Percentiles rank a stretch among this genome's conserved stretches.
Evolutionary conservation across 2,888 invertebrate genomes (phyloP).

Genomic region (Byasa hedistus): DNA sequence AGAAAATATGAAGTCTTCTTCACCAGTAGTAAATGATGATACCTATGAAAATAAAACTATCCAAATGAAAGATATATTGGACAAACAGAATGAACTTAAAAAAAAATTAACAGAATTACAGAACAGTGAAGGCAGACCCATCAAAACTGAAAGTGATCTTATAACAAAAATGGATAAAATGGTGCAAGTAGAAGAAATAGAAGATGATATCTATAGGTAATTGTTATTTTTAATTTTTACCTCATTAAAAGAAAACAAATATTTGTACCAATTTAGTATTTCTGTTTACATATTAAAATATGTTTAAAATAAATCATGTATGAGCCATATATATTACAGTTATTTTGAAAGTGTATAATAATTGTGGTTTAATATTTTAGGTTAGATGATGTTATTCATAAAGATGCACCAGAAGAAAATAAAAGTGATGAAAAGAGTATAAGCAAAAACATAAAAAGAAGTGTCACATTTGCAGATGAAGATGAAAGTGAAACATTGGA

Average conservation of each 20-base stretch:
- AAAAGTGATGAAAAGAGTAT: slow-evolving; percentile 30
- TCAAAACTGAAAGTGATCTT: slow-evolving; percentile 64
- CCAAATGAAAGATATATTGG: slow-evolving; percentile 47
- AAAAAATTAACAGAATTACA: slow-evolving; percentile 54
- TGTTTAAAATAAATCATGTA: neutral
- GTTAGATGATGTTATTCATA: slow-evolving; percentile 55
- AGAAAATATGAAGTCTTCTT: slow-evolving; percentile 8
- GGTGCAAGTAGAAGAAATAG: slow-evolving; percentile 73
- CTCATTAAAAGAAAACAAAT: neutral
- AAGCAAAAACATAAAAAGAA: slow-evolving; percentile 44
- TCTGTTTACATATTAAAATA: too few species aligned
- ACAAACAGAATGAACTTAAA: slow-evolving; percentile 61
- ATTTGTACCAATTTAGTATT: too few species aligned
- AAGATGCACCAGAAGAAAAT: slow-evolving; percentile 41
- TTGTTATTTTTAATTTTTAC: neutral
- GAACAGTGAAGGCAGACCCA: slow-evolving; percentile 46
- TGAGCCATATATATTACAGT: too few species aligned
- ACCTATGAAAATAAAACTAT: slow-evolving; percentile 29
- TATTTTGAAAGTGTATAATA: neutral
- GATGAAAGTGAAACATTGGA: slow-evolving; percentile 61
- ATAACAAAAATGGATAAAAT: slow-evolving; percentile 75
- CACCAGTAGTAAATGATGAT: neutral
- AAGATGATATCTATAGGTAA: slow-evolving; percentile 80
- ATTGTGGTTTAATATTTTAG: slow-evolving; percentile 39
- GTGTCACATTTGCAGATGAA: slow-evolving; percentile 67